Base-by-base conservation (phyloP, 2,888 invertebrate species). In the Epistrophe eligans region DNA sequence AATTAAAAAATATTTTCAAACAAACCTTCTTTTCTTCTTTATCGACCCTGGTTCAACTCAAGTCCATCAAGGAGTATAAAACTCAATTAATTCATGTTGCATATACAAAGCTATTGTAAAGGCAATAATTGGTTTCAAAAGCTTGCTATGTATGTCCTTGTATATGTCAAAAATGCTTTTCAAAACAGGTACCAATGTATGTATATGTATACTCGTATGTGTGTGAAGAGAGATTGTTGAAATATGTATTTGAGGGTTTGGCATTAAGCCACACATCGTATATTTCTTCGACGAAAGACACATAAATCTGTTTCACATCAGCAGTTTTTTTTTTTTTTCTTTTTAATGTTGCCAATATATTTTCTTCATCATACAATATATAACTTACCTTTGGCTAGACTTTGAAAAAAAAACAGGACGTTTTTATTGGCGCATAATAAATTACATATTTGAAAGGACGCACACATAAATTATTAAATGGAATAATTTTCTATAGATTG, bases 281-380 rank as follows among this genome's bases (percentile, higher is more conserved):
- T 52, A 50, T 57, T 57, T 71, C 43, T 48, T 73, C 58, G 73
- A 60, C 60, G 28, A 67, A 64, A 83, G 77, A 77, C 77, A 83
- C 82, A 79, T 83, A 83, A 83, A 79, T 83, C 79, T 67, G 83
- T 67, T 77, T 77, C 79, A 73, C 83, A 77, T 83, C 79, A 74
- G 52, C 70, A 79, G 66, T 64, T 60, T 43, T 28, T 70, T 62
- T 62, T 43, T 48, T 48, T 64, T 6, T 45, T 2, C 1, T 0
- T 67, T n/a, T 8, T 10, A 19, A 7, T 38, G 19, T 67, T 83
- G 79, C 83, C 79, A 73, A 79, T 73, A 74, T 43, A 38, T 50
- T 50, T 19, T 35, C 40, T 55, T 45, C 70, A 76, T 15, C 52
- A n/a, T 32, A 32, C 32, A 55, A 50, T 19, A 45, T 19, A 45